These are phyloP conservation scores for Cryptus armator DNA, from an alignment of 2,888 invertebrate species.

Conservation along the genomic window DNA sequence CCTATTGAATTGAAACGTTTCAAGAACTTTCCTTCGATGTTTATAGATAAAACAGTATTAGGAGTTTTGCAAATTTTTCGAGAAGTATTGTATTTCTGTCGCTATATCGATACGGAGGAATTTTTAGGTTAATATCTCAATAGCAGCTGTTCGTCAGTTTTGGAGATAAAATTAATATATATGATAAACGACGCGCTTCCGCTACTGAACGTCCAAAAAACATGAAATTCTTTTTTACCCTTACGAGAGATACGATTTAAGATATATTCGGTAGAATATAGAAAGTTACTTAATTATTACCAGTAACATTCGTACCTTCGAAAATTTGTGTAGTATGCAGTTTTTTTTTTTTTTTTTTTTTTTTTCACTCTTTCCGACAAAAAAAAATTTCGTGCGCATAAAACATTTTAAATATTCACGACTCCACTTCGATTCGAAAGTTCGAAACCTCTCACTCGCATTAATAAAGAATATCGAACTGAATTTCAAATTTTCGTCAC, in stretches of 20 bases:
- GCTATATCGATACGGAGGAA: too few species aligned
- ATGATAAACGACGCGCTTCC: not conserved
- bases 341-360: not conserved
- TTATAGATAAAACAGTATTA: too few species aligned
- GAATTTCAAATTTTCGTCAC: too few species aligned
- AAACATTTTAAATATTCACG: constrained; percentile 1
- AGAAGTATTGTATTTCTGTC: too few species aligned
- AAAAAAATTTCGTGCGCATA: not conserved
- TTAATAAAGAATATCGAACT: not conserved
- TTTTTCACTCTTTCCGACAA: not conserved
- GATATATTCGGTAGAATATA: not conserved
- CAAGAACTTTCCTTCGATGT: too few species aligned
- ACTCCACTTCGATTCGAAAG: not conserved
- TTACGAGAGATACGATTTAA: not conserved
- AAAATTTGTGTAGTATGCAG: not conserved
- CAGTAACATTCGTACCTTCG: not conserved
- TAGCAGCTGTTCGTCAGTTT: too few species aligned
- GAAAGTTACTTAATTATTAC: not conserved
- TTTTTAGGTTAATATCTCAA: too few species aligned
- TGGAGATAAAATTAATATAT: too few species aligned
- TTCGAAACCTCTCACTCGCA: not conserved
- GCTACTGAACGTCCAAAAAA: not conserved
- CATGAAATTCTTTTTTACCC: not conserved
- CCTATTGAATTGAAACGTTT: too few species aligned
- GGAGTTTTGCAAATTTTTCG: too few species aligned